Base-by-base conservation (phyloP, 2,888 invertebrate species). In the Agapetus fuscipes region DNA sequence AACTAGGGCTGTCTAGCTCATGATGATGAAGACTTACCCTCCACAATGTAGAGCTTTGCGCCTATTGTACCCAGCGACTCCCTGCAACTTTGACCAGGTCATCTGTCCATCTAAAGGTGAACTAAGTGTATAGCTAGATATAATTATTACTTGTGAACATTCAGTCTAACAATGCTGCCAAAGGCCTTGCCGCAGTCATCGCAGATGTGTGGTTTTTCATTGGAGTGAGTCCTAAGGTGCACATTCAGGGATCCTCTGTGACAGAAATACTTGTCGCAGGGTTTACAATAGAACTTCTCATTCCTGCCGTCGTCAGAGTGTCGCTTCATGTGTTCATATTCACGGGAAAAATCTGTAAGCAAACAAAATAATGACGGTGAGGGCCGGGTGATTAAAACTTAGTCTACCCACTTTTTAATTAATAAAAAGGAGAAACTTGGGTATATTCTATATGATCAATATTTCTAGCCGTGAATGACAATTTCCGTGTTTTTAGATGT, bases 311-410 rank as follows among this genome's bases (percentile, higher is more conserved):
- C n/a, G n/a, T n/a, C n/a, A n/a, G n/a, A n/a, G 16, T 45, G 45
- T 1, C 36, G 39, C 24, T 42, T 38, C 41, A 45, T 45, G 36
- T 45, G 45, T 9, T 27, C 41, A 39, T 36, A 41, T 15, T 37
- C 30, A 15, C 39, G 30, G 2, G 45, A 38, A 11, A 33, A 45
- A 42, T 39, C 45, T 45, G 30, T n/a, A 33, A 36, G 3, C 4
- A 12, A 30, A 35, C n/a, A 9, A 13, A 31, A 24, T 6, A 33
- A 12, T 12, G n/a, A n/a, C n/a, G n/a, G n/a, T n/a, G n/a, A n/a
- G n/a, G n/a, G n/a, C n/a, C n/a, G n/a, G n/a, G n/a, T n/a, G n/a
- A n/a, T n/a, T n/a, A n/a, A n/a, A n/a, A n/a, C n/a, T n/a, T n/a
- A n/a, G n/a, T n/a, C n/a, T n/a, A n/a, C n/a, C n/a, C n/a, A n/a